Base-by-base conservation (phyloP, 2,797 vertebrate genomes). In the Coranthus polyacanthus region DNA sequence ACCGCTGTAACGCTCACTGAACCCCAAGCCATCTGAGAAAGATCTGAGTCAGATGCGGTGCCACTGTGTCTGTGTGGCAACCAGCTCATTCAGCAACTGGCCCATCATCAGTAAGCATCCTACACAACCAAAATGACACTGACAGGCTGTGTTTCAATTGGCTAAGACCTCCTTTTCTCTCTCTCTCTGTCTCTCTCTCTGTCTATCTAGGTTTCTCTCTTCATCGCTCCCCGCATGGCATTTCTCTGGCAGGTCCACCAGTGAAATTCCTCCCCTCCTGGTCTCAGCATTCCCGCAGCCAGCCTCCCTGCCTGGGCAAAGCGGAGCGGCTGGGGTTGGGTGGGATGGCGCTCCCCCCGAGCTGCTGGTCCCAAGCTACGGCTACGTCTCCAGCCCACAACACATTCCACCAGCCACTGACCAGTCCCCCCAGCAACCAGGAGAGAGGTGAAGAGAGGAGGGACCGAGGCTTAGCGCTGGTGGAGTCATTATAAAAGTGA, bases 191-290 rank as follows among this genome's bases (percentile, higher is more conserved):
- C 60, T 26, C 24, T 32, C 29, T 32, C 29, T 9, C 29, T 32
- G 29, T 73, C 74, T 56, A 74, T 88, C 86, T 83, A 84, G 82
- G 84, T 89, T 86, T 75, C 86, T 90, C 88, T 91, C 88, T 89
- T 90, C 84, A 85, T 90, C 78, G 79, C 90, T 90, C 89, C 58
- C 91, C 80, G 85, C 92, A 82, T 93, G 93, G 90, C 92, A 93
- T 91, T 93, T 95, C 85, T 89, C 92, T 93, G 93, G 93, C 93
- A 93, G 88, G 85, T 87, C 78, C 84, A 86, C 88, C 81, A 63
- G 70, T 77, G 63, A 89, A 92, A 94, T 93, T 93, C 92, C 91
- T 92, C 72, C 86, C 83, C 86, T 90, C 88, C 80, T 84, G 81
- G 86, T 87, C 86, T 72, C 78, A 32, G 81, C 90, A 92, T 93